phyloP scores from a whole-genome alignment of 2,888 invertebrate genomes.

The Xestia ashworthii region DNA sequence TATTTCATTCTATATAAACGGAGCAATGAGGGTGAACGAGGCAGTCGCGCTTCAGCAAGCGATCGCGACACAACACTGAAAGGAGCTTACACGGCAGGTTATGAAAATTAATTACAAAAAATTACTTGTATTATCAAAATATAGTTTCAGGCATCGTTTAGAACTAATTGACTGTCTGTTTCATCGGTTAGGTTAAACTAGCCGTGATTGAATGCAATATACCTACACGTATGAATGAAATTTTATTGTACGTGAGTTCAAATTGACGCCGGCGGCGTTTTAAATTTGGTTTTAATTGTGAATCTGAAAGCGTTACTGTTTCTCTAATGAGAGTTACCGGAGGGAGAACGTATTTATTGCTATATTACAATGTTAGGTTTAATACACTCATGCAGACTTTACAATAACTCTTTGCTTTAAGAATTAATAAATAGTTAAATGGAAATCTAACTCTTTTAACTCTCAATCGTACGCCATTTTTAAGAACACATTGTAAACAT shows the following conservation, averaged over 20 bases:
- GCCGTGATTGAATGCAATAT: background rate
- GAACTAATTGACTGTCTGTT: background rate
- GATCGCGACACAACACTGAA: background rate
- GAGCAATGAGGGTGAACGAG: conserved; percentile 22
- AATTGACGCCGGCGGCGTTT: conserved; percentile 9
- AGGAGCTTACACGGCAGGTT: background rate
- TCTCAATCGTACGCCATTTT: background rate
- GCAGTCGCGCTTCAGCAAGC: conserved; percentile 32
- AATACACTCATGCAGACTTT: background rate
- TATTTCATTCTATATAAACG: conserved; percentile 49
- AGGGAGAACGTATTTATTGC: background rate
- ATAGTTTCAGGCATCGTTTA: background rate
- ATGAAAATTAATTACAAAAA: background rate
- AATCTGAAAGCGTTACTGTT: conserved; percentile 41
- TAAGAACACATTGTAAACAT: background rate
- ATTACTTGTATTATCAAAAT: too few relatives aligned
- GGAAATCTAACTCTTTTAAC: background rate
- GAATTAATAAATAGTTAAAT: background rate
- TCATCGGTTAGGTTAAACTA: background rate
- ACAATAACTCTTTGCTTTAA: background rate
- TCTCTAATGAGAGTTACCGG: conserved; percentile 22
- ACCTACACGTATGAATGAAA: background rate
- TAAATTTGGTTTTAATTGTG: conserved; percentile 56
- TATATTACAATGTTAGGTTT: background rate
- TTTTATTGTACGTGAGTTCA: background rate